Evolutionary conservation across 2,113 vertebrate species (phyloP), one percentile per base, ranked within the genome.

Genomic region (Poeciliopsis turrubarensis): DNA sequence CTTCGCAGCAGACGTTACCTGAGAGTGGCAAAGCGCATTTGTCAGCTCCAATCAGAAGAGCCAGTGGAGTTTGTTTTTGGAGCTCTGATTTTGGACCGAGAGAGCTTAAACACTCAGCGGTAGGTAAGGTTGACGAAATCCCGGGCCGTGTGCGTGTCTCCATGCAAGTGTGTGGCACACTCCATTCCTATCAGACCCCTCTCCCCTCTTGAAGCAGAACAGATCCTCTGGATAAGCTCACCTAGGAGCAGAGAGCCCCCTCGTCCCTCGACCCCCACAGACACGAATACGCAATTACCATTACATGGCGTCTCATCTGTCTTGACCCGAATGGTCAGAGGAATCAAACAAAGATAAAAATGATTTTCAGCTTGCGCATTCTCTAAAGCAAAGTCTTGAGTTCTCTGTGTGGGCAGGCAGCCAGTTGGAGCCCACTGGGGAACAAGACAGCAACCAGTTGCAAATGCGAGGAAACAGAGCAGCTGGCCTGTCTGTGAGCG

Each of bases 191-290:
- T 91, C 86, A 87, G 87, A 65, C 73, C 74, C 70, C 87, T 79
- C 73, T 89, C 72, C 79, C 82, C 70, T 85, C 80, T 87, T 91
- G 87, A 92, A 90, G 86, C 85, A 89, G 87, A 92, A 87, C 87
- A 89, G 91, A 92, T 88, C 84, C 62, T 91, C 94, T 94, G 93
- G 89, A 92, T 90, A 93, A 90, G 82, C 89, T 95, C 93, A 93
- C 68, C 64, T 65, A 41, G 88, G 85, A 86, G 90, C 89, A 88
- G 87, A 89, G 79, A 78, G 73, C 72, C 70, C 80, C 80, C 80
- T 83, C 26, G 25, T 65, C 47, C 73, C 76, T 10, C 64, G 57
- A 60, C 31, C 65, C 60, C 54, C 70, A 39, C 39, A 32, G 32
- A 79, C 54, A 82, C 68, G 71, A 39, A 87, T 68, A 68, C 63